Evolutionary conservation across 2,888 invertebrate species (phyloP).

Genomic region (Portevinia maculata): DNA sequence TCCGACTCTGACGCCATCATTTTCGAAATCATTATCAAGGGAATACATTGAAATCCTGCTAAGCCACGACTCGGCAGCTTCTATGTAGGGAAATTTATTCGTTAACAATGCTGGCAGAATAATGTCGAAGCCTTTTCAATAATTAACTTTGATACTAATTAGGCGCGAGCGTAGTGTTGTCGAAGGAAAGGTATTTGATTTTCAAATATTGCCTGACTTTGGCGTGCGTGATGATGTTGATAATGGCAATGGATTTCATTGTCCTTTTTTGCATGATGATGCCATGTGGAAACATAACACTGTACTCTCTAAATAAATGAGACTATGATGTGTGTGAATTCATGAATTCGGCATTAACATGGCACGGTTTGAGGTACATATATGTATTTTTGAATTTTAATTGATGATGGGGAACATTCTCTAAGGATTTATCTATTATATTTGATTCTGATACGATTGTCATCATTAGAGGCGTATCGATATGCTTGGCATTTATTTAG

Average conservation of each 20-base stretch:
- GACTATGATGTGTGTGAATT: slow-evolving; percentile 17
- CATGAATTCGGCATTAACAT: slow-evolving; percentile 30
- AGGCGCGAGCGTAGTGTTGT: slow-evolving; percentile 26
- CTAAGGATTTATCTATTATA: slow-evolving; percentile 44
- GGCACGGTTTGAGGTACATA: slow-evolving; percentile 17
- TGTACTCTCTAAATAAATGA: not conserved
- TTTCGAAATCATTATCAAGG: slow-evolving; percentile 57
- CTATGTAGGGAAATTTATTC: slow-evolving; percentile 2
- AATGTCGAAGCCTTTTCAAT: slow-evolving; percentile 57
- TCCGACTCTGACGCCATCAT: slow-evolving; percentile 17
- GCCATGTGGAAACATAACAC: not conserved
- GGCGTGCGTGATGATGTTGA: not conserved
- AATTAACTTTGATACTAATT: slow-evolving; percentile 70
- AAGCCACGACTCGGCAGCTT: slow-evolving; percentile 5
- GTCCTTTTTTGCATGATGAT: not conserved
- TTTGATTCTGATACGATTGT: slow-evolving; percentile 44
- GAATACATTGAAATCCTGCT: slow-evolving; percentile 47
- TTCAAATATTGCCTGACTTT: slow-evolving; percentile 17
- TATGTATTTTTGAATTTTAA: slow-evolving; percentile 55
- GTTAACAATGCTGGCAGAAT: slow-evolving; percentile 5
- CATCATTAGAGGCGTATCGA: slow-evolving; percentile 1
- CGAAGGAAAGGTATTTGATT: slow-evolving; percentile 33
- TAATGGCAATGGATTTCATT: slow-evolving; percentile 47
- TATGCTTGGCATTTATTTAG: too few relatives aligned
- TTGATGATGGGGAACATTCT: slow-evolving; percentile 48